Base-by-base conservation (phyloP, 2,888 invertebrate species). In the Syritta pipiens region DNA sequence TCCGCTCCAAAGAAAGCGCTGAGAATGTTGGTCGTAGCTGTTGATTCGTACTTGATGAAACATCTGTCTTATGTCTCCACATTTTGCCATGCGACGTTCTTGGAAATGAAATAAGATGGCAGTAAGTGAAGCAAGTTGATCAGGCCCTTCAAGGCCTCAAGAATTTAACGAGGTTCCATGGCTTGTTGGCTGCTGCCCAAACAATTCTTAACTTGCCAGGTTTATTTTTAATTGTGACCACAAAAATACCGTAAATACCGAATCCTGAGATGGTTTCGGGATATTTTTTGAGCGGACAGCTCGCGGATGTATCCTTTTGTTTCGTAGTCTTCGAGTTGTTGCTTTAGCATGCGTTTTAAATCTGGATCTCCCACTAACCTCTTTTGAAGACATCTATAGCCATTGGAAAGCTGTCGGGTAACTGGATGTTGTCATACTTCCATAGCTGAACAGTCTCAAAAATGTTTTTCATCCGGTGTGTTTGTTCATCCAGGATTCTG, bases 151-250 rank as follows among this genome's bases (percentile, higher is more conserved):
- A n/a, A n/a, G n/a, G n/a, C n/a, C n/a, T n/a, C n/a, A n/a, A n/a
- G 48, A 48, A 12, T 60, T 60, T 0, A 60, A 6, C 2, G 60
- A 60, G 1, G 10, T 35, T 6, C 26, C 26, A 1, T 22, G n/a
- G n/a, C n/a, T n/a, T n/a, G n/a, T n/a, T n/a, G n/a, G 84, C 85
- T 3, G 86, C 85, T 57, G 86, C 85, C 75, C 81, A 85, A 0
- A 85, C 85, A 1, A 86, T 17, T 44, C 85, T 69, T 0, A 84
- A 44, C 49, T 83, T 82, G 3, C 81, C 79, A 3, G 82, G 82
- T 46, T 85, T 85, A 10, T 84, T 85, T 3, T 82, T 76, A 44
- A 85, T 82, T 3, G 9, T 42, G 0, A 82, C 81, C 0, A 60
- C 24, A 30, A 75, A 81, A 2, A 72, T 69, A 76, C n/a, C 85